Evolutionary conservation across 2,888 invertebrate genomes (phyloP), one percentile per base, ranked within the genome.

Genomic region (Troides oblongomaculatus): DNA sequence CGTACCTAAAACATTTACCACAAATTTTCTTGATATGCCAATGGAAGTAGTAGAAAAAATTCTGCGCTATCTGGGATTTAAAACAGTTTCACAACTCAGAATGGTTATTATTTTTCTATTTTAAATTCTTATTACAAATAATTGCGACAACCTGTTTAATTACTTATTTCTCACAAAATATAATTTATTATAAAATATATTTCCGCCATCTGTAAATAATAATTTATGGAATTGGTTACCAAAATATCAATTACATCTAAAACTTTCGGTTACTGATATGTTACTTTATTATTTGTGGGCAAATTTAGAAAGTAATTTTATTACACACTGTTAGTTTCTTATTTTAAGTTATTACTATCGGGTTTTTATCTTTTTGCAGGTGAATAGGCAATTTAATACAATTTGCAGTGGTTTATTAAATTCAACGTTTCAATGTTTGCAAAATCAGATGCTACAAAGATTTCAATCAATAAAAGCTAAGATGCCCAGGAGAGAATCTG

Each of bases 401-500:
- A 93, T 97, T 74, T 97, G 97, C 85, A 96, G 96, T 79, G 36
- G 94, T 67, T 93, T 96, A 74, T 89, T 98, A 72, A 98, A 97
- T 88, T 95, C 95, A 58, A 97, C 97, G 65, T 98, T 98, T 91
- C 95, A 96, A 83, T 94, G 95, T 77, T 93, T 97, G 59, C 97
- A 98, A 90, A 96, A 96, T 76, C 96, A 96, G 84, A 97, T 98
- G 94, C 92, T 96, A 69, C 94, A 95, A 83, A 94, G 97, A 80
- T 97, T 97, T 87, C 97, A 97, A 88, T 94, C 94, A 63, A 97
- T 98, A 74, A 98, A 98, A 88, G 95, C 96, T 46, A 97, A 97
- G 90, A 97, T 98, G 96, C 98, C 98, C 6, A 94, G 98, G 62
- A 93, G 97, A 72, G 98, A 98, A 85, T 98, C 98, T 1, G 98